A percentile compares a stretch with the other conserved stretches of the same genome.
Conservation (phyloP, 2,113 vertebrate species). For the Eurypyga helias region DNA sequence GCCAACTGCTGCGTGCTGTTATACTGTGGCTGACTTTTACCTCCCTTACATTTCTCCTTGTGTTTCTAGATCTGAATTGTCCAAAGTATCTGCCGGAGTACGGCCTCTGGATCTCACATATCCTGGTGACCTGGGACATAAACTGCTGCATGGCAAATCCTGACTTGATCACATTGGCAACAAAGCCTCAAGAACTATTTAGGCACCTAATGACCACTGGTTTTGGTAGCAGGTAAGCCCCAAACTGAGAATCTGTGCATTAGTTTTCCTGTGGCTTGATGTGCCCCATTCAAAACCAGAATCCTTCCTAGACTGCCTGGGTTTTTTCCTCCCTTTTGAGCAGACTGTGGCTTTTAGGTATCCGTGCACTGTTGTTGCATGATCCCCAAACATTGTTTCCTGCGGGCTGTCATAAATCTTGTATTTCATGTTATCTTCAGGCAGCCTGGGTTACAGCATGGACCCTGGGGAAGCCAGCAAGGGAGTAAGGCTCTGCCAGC, state of each 20-base stretch:
- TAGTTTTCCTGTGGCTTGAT: neutral
- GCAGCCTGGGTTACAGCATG: neutral
- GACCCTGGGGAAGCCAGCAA: neutral
- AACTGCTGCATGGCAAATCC: neutral
- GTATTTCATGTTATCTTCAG: neutral
- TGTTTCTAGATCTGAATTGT: neutral
- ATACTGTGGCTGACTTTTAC: neutral
- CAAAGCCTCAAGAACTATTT: neutral
- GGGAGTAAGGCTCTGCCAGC: neutral
- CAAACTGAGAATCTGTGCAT: neutral
- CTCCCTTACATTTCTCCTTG: neutral
- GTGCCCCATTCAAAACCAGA: neutral
- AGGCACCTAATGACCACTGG: neutral
- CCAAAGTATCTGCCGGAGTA: neutral
- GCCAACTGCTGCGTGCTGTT: slow-evolving; percentile 35
- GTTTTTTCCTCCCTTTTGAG: neutral
- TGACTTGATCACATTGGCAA: neutral
- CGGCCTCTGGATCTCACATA: neutral
- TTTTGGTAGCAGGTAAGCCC: neutral
- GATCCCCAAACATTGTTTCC: neutral
- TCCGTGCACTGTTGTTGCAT: neutral
- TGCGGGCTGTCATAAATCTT: neutral
- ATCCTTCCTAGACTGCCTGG: neutral
- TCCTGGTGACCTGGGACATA: neutral
- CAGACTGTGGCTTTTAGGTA: neutral